These are phyloP conservation scores for Halcyon malimbica DNA, from an alignment of 2,113 vertebrate genomes.

Conservation along the genomic window DNA sequence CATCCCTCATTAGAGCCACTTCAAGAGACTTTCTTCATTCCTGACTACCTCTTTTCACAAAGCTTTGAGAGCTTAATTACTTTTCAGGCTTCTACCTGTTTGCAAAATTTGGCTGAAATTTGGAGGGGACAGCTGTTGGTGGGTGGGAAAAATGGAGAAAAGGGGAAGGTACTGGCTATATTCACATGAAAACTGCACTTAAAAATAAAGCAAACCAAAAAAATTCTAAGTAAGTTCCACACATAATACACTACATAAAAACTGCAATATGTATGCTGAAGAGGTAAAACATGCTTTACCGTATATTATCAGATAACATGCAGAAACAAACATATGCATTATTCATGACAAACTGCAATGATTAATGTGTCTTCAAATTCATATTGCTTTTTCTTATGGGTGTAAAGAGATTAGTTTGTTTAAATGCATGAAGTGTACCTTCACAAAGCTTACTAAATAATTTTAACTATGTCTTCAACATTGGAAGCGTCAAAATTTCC, in stretches of 20 bases:
- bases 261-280: background rate
- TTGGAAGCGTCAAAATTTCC: background rate
- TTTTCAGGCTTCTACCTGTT: background rate
- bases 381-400: background rate
- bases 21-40: background rate
- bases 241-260: slow-evolving; percentile 2
- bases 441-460: slow-evolving; percentile 48
- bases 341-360: slow-evolving; percentile 53
- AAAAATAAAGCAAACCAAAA: background rate
- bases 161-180: background rate
- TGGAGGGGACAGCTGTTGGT: background rate
- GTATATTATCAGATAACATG: slow-evolving; percentile 17
- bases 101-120: background rate
- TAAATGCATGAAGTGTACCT: slow-evolving; percentile 8
- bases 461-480: slow-evolving; percentile 11
- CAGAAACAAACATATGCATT: slow-evolving; percentile 60
- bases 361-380: slow-evolving; percentile 43
- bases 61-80: background rate
- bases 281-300: slow-evolving; percentile 4
- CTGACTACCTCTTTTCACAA: background rate
- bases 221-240: background rate
- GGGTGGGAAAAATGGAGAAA: background rate
- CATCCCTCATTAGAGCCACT: background rate
- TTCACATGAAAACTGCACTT: background rate
- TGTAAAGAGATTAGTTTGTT: slow-evolving; percentile 52